Evolutionary conservation across 2,113 vertebrate genomes (phyloP).

Genomic region (Planiliza haematocheilus): DNA sequence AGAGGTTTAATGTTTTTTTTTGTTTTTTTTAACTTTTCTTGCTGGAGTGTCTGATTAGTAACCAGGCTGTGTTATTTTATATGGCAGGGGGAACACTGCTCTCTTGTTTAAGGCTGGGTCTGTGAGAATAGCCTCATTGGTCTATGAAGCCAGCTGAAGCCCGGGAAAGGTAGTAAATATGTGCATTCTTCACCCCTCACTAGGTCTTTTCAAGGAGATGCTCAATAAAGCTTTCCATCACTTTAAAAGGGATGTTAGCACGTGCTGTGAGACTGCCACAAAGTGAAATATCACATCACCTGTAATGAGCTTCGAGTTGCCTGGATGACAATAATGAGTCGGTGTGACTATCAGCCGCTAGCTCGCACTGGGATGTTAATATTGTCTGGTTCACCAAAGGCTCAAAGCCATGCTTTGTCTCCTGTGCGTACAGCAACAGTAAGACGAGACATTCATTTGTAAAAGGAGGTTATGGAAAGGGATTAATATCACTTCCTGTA

Average conservation of each 20-base stretch:
- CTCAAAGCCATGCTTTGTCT: conserved; percentile 59
- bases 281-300: conserved; percentile 65
- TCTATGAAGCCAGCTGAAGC: conserved; percentile 48
- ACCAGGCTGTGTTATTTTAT: conserved; percentile 34
- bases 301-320: conserved; percentile 51
- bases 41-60: conserved; percentile 53
- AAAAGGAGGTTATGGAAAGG: conserved; percentile 15
- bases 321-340: conserved; percentile 58
- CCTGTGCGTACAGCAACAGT: conserved; percentile 33
- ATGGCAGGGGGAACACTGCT: conserved; percentile 22
- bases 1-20: conserved; percentile 13
- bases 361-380: conserved; percentile 54
- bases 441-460: conserved; percentile 48
- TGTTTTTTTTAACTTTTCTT: neutral
- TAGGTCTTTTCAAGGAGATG: conserved; percentile 61
- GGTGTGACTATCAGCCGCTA: conserved; percentile 43
- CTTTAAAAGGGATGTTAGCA: conserved; percentile 59
- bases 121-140: conserved; percentile 40
- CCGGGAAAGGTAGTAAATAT: conserved; percentile 54
- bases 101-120: conserved; percentile 45
- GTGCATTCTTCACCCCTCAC: conserved; percentile 57
- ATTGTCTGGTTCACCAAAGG: conserved; percentile 38
- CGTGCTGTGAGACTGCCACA: conserved; percentile 32
- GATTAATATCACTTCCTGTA: conserved; percentile 45
- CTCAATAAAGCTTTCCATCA: conserved; percentile 42